phyloP scores from a whole-genome alignment of 2,797 vertebrate genomes.

The Trematomus bernacchii region DNA sequence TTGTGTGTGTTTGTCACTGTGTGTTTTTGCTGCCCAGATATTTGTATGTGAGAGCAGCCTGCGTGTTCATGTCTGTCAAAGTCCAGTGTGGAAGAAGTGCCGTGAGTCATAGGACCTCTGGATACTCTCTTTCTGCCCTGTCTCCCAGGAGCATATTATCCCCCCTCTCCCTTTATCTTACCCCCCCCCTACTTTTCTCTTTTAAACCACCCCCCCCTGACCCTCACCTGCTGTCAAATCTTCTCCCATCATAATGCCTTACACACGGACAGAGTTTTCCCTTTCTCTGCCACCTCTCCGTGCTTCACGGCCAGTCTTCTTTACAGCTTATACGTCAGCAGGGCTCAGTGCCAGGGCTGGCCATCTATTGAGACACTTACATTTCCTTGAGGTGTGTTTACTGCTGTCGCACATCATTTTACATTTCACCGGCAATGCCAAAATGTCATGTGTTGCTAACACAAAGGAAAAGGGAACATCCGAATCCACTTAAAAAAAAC shows the following conservation, averaged over 20 bases:
- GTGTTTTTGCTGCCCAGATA: conserved; percentile 31
- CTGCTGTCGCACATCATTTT: conserved; percentile 35
- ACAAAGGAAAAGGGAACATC: conserved; percentile 19
- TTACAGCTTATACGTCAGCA: conserved; percentile 44
- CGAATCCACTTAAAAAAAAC: conserved; percentile 32
- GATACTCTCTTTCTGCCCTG: conserved; percentile 32
- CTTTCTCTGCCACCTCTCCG: conserved; percentile 20
- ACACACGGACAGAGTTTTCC: conserved; percentile 26
- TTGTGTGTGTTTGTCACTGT: conserved; percentile 42
- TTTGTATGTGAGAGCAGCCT: conserved; percentile 21
- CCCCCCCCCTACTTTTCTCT: conserved; percentile 20
- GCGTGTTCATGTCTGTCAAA: conserved; percentile 46
- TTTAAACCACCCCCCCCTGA: conserved; percentile 44
- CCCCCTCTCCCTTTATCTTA: conserved; percentile 28
- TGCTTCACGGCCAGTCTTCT: conserved; percentile 25
- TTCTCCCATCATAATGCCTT: conserved; percentile 4
- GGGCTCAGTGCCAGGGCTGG: conserved; percentile 56
- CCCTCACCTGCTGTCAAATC: conserved; percentile 53
- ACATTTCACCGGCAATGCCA: conserved; percentile 6
- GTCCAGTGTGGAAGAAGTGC: conserved; percentile 32
- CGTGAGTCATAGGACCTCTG: conserved; percentile 58
- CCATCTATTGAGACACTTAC: conserved; percentile 47
- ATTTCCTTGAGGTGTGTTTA: conserved; percentile 49
- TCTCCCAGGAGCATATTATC: conserved; percentile 44
- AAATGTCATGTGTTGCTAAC: conserved; percentile 43